Evolutionary conservation across 2,113 vertebrate genomes (phyloP).

Genomic region (Delphinus delphis): DNA sequence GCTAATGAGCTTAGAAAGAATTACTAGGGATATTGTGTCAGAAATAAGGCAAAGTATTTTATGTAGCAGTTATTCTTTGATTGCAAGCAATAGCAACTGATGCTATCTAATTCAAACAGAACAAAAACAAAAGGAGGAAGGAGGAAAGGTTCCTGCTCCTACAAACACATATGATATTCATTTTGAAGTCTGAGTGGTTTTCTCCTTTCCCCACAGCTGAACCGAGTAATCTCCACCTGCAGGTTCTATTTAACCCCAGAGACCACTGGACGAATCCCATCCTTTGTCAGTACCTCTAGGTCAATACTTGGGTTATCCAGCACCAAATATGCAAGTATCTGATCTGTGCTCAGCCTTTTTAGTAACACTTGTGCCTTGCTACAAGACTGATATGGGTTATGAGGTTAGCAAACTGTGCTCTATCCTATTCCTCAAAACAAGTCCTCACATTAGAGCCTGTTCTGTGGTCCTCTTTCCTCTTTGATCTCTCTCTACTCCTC

Average conservation of each 20-base stretch:
- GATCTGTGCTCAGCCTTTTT: background rate
- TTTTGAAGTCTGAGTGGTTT: background rate
- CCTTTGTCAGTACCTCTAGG: background rate
- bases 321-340: background rate
- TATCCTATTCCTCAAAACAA: background rate
- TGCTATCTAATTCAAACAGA: background rate
- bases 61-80: background rate
- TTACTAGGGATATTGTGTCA: background rate
- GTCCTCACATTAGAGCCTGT: background rate
- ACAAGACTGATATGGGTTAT: background rate
- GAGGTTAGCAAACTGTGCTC: background rate
- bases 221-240: background rate
- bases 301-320: background rate
- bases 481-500: background rate
- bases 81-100: background rate
- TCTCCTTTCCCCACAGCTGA: background rate
- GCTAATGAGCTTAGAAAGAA: background rate
- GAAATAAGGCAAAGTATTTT: background rate
- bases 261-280: background rate
- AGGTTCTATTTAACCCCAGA: background rate
- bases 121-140: background rate
- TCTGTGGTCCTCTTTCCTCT: background rate
- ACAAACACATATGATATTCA: background rate
- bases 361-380: background rate
- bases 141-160: background rate